Evolutionary conservation across 2,113 vertebrate genomes (phyloP), one percentile per base, ranked within the genome.

Genomic region (Parus major): DNA sequence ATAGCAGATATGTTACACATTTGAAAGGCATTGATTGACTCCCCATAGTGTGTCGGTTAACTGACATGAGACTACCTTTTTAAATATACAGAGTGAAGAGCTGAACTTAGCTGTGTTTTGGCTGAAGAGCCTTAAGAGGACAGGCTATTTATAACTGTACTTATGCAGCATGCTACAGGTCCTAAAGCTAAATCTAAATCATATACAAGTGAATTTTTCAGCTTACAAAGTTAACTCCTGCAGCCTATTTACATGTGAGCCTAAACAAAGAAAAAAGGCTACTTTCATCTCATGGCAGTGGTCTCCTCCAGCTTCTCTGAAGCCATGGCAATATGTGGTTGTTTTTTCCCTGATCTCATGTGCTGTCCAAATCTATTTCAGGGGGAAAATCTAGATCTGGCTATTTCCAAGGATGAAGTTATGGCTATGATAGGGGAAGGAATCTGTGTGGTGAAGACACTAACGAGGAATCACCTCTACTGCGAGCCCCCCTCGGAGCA

Each of bases 391-490:
- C 97, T 99, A 95, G 99, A 99, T 96, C 97, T 99, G 66, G 99
- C 99, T 8, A 99, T 99, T 95, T 98, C 97, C 36, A 99, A 99
- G 97, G 99, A 99, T 28, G 99, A 99, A 98, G 99, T 99, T 85
- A 98, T 99, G 94, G 99, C 99, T 65, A 97, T 99, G 98, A 98
- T 99, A 18, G 99, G 99, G 25, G 98, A 99, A 4, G 99, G 99
- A 3, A 94, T 98, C 80, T 99, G 99, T 33, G 97, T 98, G 22
- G 99, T 99, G 76, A 99, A 99, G 98, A 99, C 99, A 1, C 97
- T 99, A 66, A 99, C 99, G 46, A 98, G 98, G 84, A 98, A 99
- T 96, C 99, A 99, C 80, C 98, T 99, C 25, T 99, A 99, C 97
- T 99, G 99, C 1, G 99, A 99, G 84, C 99, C 99, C 3, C 99